Conservation (phyloP, 2,888 invertebrate genomes). For the Cheilosia scutellata region DNA sequence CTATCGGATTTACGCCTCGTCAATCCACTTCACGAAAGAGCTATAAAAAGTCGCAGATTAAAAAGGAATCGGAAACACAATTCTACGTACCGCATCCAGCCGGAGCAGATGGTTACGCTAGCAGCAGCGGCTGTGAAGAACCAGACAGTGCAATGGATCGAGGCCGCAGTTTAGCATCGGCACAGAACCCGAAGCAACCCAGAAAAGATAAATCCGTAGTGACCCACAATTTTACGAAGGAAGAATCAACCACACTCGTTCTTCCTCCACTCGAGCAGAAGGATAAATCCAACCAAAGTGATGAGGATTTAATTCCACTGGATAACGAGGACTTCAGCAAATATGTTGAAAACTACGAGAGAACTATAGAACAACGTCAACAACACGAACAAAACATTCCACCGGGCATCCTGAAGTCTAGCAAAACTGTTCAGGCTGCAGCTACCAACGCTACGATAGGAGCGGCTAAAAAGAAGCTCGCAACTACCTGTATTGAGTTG, state of each 20-base stretch:
- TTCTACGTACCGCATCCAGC: constrained; percentile 71
- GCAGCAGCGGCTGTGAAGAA: constrained; percentile 67
- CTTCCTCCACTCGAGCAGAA: constrained; percentile 50
- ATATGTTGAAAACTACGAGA: constrained; percentile 79
- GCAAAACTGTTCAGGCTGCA: constrained; percentile 53
- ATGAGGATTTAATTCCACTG: constrained; percentile 67
- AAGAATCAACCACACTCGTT: constrained; percentile 39
- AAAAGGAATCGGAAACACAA: constrained; percentile 68
- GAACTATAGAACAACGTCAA: constrained; percentile 77
- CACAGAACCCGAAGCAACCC: constrained; percentile 64
- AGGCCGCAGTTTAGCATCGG: constrained; percentile 62
- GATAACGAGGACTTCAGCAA: constrained; percentile 79
- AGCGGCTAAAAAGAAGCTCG: constrained; percentile 51
- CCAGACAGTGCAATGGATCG: constrained; percentile 70
- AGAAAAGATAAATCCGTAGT: constrained; percentile 60
- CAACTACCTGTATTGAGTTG: constrained; percentile 39
- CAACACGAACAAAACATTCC: constrained; percentile 68
- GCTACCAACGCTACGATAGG: constrained; percentile 26
- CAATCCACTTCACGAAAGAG: constrained; percentile 58
- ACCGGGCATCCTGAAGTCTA: constrained; percentile 79
- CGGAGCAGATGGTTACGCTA: constrained; percentile 62
- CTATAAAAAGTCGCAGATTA: constrained; percentile 63
- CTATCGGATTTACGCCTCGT: constrained; percentile 75
- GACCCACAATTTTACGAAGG: constrained; percentile 51
- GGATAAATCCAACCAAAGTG: constrained; percentile 68